phyloP scores from a whole-genome alignment of 2,888 invertebrate genomes.

The Zygaena filipendulae region DNA sequence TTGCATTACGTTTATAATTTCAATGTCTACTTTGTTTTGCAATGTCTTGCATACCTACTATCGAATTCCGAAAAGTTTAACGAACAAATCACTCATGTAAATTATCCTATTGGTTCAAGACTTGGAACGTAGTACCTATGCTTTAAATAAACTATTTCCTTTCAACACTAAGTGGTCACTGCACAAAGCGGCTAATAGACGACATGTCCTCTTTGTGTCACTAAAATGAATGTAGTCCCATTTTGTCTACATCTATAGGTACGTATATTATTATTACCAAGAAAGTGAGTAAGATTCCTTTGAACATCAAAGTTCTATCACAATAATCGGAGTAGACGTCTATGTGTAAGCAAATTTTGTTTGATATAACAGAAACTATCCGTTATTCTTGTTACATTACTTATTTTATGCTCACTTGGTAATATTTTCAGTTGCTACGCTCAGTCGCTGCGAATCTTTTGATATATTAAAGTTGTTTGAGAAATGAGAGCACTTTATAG shows the following conservation, averaged over 20 bases:
- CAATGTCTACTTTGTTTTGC: no score
- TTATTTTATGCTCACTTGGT: no score
- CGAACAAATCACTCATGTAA: no score
- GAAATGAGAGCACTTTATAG: slow-evolving; percentile 1
- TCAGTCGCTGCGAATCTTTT: slow-evolving; percentile 12
- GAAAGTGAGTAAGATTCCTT: slow-evolving; percentile 27
- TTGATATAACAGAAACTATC: no score
- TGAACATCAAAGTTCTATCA: slow-evolving; percentile 33
- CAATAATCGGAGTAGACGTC: slow-evolving; percentile 29
- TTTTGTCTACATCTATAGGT: no score
- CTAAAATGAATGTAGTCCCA: slow-evolving; percentile 33
- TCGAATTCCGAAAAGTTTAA: no score
- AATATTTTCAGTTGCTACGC: no score
- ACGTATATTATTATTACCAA: slow-evolving; percentile 33
- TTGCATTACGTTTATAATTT: no score
- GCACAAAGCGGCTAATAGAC: slow-evolving; percentile 52
- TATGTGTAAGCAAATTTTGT: slow-evolving; percentile 9
- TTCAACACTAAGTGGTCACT: slow-evolving; percentile 49
- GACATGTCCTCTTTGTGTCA: slow-evolving; percentile 45
- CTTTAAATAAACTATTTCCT: slow-evolving; percentile 60
- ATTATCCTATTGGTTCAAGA: no score
- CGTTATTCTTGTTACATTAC: no score
- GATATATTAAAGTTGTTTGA: slow-evolving; percentile 1
- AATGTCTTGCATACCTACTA: no score
- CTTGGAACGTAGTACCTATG: slow-evolving; percentile 27